A percentile compares a stretch with the other conserved stretches of the same genome.
Evolutionary conservation across 2,888 invertebrate genomes (phyloP).

Genomic region (Drosophila pegasa): DNA sequence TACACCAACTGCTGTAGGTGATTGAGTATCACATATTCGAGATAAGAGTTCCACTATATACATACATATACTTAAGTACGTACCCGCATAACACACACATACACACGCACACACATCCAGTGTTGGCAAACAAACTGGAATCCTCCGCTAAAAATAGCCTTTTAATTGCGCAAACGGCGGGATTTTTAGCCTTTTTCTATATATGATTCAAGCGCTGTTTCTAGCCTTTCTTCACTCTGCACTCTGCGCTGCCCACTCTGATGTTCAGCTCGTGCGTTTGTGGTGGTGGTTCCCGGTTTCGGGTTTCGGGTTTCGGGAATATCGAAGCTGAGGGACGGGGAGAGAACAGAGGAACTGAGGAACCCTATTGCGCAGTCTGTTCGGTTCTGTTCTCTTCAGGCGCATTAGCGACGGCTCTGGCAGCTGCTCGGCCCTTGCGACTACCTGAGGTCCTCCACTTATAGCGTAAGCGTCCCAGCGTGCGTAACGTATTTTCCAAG

Average conservation of each 20-base stretch:
- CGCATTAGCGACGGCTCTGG: conserved; percentile 39
- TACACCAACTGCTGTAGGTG: conserved; percentile 2
- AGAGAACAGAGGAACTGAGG: too few species aligned
- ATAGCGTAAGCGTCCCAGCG: conserved; percentile 39
- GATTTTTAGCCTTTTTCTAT: background rate
- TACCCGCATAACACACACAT: conserved; percentile 13
- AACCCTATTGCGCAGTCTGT: conserved; percentile 39
- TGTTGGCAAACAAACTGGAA: background rate
- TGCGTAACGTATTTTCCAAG: conserved; percentile 59
- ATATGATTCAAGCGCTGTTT: background rate
- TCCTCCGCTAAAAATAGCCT: background rate
- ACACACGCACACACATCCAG: background rate
- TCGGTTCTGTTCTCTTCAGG: conserved; percentile 9
- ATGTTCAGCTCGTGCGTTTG: conserved; percentile 11
- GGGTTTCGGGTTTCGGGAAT: conserved; percentile 59
- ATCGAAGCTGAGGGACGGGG: conserved; percentile 24
- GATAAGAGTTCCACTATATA: conserved; percentile 13
- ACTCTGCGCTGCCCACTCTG: conserved; percentile 4
- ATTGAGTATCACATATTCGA: conserved; percentile 40
- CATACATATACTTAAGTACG: conserved; percentile 1
- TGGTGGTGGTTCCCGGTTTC: conserved; percentile 61
- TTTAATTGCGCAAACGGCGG: background rate
- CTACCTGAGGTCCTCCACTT: conserved; percentile 54
- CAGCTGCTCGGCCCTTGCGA: conserved; percentile 47
- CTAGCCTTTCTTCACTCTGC: background rate